Conservation (phyloP, 2,113 vertebrate genomes). For the Pteropus alecto region DNA sequence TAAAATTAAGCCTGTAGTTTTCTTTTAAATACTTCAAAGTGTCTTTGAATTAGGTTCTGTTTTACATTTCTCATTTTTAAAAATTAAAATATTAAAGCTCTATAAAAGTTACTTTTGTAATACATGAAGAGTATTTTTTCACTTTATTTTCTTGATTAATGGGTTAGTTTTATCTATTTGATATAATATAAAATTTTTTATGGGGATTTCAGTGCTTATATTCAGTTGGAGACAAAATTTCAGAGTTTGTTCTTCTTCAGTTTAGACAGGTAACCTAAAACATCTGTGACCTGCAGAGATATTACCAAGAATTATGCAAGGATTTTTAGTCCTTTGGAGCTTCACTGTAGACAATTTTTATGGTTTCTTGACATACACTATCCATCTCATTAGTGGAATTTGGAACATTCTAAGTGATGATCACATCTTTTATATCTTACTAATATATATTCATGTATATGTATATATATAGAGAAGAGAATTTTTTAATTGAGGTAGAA, state of each 20-base stretch:
- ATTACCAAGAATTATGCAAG: not conserved
- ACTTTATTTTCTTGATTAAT: constrained; percentile 14
- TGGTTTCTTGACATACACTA: not conserved
- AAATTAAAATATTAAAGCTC: constrained; percentile 13
- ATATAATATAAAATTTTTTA: not conserved
- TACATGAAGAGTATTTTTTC: not conserved
- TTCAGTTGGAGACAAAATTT: not conserved
- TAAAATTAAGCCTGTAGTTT: not conserved
- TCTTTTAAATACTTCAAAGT: not conserved
- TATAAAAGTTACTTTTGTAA: not conserved
- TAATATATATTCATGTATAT: not conserved
- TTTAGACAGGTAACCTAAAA: not conserved
- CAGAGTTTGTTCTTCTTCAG: not conserved
- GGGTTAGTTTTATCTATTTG: not conserved
- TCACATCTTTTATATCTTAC: not conserved
- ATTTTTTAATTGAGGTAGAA: not conserved
- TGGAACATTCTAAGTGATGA: not conserved
- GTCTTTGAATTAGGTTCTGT: not conserved
- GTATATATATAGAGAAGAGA: not conserved
- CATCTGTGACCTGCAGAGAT: not conserved
- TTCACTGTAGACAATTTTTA: not conserved
- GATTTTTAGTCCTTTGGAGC: not conserved
- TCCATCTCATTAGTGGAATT: not conserved
- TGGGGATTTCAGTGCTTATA: not conserved
- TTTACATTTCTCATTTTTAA: not conserved